phyloP scores from a whole-genome alignment of 2,797 vertebrate species.

The Amblyopsis hoosieri region DNA sequence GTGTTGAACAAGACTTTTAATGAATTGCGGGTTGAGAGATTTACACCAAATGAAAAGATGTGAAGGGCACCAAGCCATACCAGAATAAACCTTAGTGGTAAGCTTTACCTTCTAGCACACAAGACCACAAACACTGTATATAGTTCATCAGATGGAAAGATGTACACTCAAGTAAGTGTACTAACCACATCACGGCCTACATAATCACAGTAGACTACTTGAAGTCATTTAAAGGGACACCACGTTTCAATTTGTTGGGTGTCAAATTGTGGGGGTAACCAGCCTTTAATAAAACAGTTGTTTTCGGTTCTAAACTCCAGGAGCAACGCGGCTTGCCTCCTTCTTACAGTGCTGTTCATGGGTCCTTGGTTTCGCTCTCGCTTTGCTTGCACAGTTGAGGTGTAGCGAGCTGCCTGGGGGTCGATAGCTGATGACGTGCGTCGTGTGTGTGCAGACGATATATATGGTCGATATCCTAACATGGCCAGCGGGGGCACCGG shows the following conservation, averaged over 20 bases:
- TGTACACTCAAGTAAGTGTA: constrained; percentile 30
- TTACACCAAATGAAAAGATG: constrained; percentile 51
- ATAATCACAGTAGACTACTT: constrained; percentile 46
- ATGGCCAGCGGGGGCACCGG: constrained; percentile 34
- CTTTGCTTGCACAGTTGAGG: too few relatives aligned
- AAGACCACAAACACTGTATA: constrained; percentile 2
- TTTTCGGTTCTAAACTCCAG: too few relatives aligned
- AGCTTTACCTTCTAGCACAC: constrained; percentile 39
- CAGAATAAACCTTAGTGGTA: constrained; percentile 39
- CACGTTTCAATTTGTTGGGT: too few relatives aligned
- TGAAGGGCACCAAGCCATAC: constrained; percentile 38
- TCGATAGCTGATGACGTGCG: constrained; percentile 63
- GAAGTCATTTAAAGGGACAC: constrained; percentile 24
- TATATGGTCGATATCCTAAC: constrained; percentile 36
- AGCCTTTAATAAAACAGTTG: too few relatives aligned
- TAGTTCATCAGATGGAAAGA: constrained; percentile 40
- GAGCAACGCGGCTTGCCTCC: too few relatives aligned
- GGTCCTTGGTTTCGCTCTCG: constrained; percentile 27
- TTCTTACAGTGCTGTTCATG: constrained; percentile 23
- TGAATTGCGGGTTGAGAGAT: constrained; percentile 52
- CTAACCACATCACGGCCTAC: background rate
- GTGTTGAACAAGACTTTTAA: constrained; percentile 62
- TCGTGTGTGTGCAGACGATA: constrained; percentile 15
- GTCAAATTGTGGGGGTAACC: too few relatives aligned
- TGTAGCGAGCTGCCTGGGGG: constrained; percentile 1